These are phyloP conservation scores for Sialia sialis DNA, from an alignment of 2,113 vertebrate genomes.

Conservation along the genomic window DNA sequence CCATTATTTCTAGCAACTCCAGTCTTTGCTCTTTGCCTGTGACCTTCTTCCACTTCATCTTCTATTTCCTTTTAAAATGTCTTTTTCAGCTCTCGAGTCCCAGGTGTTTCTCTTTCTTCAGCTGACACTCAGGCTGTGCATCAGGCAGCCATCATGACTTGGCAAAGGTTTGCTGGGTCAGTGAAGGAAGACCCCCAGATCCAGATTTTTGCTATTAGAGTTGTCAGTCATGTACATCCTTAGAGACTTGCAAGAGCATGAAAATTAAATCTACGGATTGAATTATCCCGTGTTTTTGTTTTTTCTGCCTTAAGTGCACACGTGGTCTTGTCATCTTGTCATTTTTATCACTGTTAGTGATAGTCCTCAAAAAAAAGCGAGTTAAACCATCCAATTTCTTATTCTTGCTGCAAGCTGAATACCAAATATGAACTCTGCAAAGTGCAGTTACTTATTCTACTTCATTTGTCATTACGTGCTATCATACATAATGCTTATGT, in stretches of 20 bases:
- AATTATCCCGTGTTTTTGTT: neutral
- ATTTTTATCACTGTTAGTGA: neutral
- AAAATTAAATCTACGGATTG: conserved; percentile 9
- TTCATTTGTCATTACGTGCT: neutral
- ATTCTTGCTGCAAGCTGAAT: neutral
- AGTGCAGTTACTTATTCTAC: neutral
- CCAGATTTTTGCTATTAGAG: conserved; percentile 46
- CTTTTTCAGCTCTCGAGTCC: conserved; percentile 19
- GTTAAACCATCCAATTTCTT: neutral
- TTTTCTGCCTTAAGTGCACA: neutral
- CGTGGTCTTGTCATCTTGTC: conserved; percentile 2
- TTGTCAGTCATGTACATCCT: conserved; percentile 21
- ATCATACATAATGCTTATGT: neutral
- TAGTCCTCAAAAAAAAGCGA: neutral
- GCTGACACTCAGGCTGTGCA: conserved; percentile 9
- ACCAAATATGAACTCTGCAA: neutral
- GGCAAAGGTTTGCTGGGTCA: conserved; percentile 28
- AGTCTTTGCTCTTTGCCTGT: neutral
- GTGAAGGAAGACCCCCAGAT: neutral
- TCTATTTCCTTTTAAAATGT: neutral
- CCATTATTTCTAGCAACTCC: neutral
- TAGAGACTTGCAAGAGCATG: neutral
- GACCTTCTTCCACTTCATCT: neutral
- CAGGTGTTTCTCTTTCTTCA: conserved; percentile 57
- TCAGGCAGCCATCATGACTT: conserved; percentile 44